A percentile compares a stretch with the other conserved stretches of the same genome.
phyloP scores from a whole-genome alignment of 2,888 invertebrate species.

The Callyntrura guangdongensis region DNA sequence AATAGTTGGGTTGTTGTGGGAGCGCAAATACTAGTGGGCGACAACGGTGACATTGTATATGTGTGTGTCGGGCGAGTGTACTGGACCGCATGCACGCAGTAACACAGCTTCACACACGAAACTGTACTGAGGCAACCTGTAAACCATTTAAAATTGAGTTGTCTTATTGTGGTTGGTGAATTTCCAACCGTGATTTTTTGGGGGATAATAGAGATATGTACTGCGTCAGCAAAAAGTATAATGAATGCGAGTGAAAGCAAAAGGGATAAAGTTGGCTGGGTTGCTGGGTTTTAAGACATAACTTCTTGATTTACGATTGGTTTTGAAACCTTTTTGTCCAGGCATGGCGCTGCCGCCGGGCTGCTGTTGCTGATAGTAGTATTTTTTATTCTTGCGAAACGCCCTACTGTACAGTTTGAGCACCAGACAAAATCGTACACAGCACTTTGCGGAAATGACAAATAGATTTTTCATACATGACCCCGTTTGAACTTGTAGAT shows the following conservation, averaged over 20 bases:
- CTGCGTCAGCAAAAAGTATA: slow-evolving; percentile 31
- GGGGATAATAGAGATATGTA: background rate
- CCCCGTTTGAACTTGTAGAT: no score
- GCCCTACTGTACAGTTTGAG: slow-evolving; percentile 4
- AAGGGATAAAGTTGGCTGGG: slow-evolving; percentile 13
- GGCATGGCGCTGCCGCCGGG: no score
- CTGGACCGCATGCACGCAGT: no score
- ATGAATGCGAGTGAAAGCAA: slow-evolving; percentile 6
- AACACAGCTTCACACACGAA: background rate
- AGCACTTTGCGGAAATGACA: background rate
- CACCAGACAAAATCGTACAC: background rate
- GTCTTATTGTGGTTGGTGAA: slow-evolving; percentile 20
- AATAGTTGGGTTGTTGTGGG: background rate
- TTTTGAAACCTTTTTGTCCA: background rate
- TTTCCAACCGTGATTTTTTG: slow-evolving; percentile 9
- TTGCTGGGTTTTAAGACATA: no score
- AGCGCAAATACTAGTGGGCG: slow-evolving; percentile 15
- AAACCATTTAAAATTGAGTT: slow-evolving; percentile 32
- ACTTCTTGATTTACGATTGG: background rate
- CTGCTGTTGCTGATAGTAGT: background rate
- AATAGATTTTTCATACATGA: no score
- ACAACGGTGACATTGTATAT: background rate
- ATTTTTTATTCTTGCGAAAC: background rate
- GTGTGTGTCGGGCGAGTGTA: no score
- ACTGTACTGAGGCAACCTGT: background rate